Percentiles rank a stretch among this genome's conserved stretches.
These are phyloP conservation scores for Sogatella furcifera DNA, from an alignment of 1,140 invertebrate species.

Conservation along the genomic window DNA sequence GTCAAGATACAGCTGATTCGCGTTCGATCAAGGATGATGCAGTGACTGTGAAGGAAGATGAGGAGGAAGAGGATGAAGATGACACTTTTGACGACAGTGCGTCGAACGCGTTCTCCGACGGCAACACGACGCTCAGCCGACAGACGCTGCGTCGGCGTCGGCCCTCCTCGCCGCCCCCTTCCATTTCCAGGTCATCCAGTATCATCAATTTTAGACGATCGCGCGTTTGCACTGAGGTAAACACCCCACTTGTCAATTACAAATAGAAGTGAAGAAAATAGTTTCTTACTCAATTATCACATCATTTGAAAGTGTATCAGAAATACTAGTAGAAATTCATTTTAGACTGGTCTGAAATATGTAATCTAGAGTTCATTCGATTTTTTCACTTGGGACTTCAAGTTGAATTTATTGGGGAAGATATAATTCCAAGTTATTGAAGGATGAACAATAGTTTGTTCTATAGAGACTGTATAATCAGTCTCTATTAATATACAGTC, in stretches of 20 bases:
- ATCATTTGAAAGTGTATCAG: too few species aligned
- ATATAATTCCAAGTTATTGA: too few species aligned
- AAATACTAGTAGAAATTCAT: too few species aligned
- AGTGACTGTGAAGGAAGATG: neutral
- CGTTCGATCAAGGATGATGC: neutral
- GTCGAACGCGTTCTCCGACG: neutral
- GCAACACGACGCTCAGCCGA: neutral
- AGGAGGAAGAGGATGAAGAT: neutral
- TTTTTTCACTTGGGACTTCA: too few species aligned
- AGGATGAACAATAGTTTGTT: too few species aligned
- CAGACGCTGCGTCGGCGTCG: neutral
- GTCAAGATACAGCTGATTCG: neutral
- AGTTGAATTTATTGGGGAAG: too few species aligned
- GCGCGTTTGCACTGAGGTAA: conserved; percentile 13
- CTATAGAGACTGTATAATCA: too few species aligned
- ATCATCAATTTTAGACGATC: conserved; percentile 6
- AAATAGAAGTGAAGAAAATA: too few species aligned
- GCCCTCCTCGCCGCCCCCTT: neutral
- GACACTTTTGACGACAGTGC: neutral
- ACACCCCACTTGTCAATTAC: neutral
- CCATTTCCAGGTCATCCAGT: conserved; percentile 11
- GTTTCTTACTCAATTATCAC: too few species aligned
- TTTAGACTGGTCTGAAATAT: too few species aligned
- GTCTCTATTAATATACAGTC: too few species aligned
- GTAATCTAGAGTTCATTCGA: too few species aligned